Percentiles rank a stretch among this genome's conserved stretches.
Evolutionary conservation across 2,888 invertebrate species (phyloP).

Genomic region (Xestia c-nigrum): DNA sequence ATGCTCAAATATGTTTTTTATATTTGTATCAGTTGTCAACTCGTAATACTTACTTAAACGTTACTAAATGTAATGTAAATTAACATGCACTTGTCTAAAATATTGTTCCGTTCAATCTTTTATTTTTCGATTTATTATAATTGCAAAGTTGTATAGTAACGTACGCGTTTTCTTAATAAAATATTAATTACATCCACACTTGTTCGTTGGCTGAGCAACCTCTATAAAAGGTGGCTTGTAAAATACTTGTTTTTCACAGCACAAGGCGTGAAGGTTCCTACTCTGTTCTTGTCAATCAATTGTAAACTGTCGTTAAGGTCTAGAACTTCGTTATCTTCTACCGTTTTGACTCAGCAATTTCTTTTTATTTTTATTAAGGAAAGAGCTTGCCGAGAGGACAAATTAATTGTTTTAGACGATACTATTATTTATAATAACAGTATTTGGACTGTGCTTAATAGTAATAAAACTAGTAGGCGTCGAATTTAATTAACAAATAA

Average conservation of each 20-base stretch:
- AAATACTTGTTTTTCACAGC: constrained; percentile 70
- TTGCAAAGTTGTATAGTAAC: constrained; percentile 16
- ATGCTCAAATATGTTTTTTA: neutral
- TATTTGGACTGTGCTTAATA: neutral
- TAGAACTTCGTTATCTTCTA: constrained; percentile 71
- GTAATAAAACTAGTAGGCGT: neutral
- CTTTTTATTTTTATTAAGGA: constrained; percentile 39
- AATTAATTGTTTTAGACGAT: constrained; percentile 5
- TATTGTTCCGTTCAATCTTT: neutral
- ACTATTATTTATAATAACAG: neutral
- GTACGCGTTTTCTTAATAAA: constrained; percentile 42
- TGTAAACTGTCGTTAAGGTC: constrained; percentile 67
- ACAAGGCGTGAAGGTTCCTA: constrained; percentile 73
- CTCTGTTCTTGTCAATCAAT: constrained; percentile 77
- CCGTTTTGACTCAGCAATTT: constrained; percentile 62
- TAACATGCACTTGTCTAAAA: neutral
- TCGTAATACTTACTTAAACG: neutral
- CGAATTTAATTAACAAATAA: neutral
- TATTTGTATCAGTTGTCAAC: neutral
- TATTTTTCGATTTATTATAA: constrained; percentile 25
- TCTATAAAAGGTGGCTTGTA: constrained; percentile 65
- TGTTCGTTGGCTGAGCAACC: constrained; percentile 34
- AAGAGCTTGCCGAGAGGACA: neutral
- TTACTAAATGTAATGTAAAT: neutral
- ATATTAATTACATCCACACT: constrained; percentile 57